Base-by-base conservation (phyloP, 2,888 invertebrate genomes). In the Nezara viridula region DNA sequence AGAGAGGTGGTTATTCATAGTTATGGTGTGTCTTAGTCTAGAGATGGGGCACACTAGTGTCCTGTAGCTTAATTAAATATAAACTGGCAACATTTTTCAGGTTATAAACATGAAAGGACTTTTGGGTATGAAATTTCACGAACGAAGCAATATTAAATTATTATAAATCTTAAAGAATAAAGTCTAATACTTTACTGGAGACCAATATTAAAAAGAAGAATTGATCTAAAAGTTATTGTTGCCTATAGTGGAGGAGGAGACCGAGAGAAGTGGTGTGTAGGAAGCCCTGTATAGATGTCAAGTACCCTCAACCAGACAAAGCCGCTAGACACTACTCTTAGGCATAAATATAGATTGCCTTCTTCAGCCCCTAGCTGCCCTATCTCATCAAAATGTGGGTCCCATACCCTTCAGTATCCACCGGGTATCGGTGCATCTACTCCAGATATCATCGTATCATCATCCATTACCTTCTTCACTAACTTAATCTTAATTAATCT, bases 291-390 rank as follows among this genome's bases (percentile, higher is more conserved):
- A 81, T 44, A 81, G 81, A 40, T 81, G 81, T 44, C 81, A 47
- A 81, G 81, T 40, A 16, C n/a, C n/a, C 81, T 81, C n/a, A 3
- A 44, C 0, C 81, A 81, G 44, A 81, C 81, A 81, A 81, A 81
- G 81, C 81, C 40, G 81, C n/a, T n/a, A 44, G 81, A 40, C 81
- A 81, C 81, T 47, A 81, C 44, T 81, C 81, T 44, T 81, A 40
- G 81, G 81, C 81, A 81, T 81, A 81, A 81, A 81, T 81, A 81
- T 81, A 81, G 81, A 81, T 81, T 40, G 44, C 81, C 66, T 73
- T 81, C 44, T 81, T 47, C 81, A 81, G 44, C 12, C 44, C 44
- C 44, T 81, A 24, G 14, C 81, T 44, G 44, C 12, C 44, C 81
- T 81, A 81, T 44, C 81, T 81, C 44, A 81, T 81, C 81, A 81